Base-by-base conservation (phyloP, 2,888 invertebrate genomes). In the Steinernema scapterisci region DNA sequence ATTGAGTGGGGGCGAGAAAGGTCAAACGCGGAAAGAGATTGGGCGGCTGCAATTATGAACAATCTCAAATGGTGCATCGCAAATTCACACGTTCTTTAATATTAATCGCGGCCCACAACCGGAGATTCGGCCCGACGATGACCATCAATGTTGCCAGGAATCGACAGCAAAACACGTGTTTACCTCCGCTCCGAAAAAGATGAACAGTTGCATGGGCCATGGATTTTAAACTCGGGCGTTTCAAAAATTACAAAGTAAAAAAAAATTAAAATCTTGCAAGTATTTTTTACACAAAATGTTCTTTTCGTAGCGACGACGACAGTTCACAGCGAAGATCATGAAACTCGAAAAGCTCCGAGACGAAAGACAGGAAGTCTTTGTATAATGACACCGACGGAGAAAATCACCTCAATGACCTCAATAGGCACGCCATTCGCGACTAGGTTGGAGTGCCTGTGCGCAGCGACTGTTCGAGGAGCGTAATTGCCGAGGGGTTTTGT, bases 321-420 rank as follows among this genome's bases (percentile, higher is more conserved):
- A 13, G 54, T 19, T 54, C 25, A 19, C 63, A 63, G 38, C 3
- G 31, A 31, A 31, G 16, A 63, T 31, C 7, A 63, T 63, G 63
- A 11, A 63, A 63, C 63, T 63, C 31, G 16, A 6, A 31, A 63
- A 63, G 31, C 19, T 9, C 25, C 27, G 31, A 25, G 63, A 63
- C 27, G 31, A 38, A 2, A 63, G 63, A 38, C 31, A 63, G 63
- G 63, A 63, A 63, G 63, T 63, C 25, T 16, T 63, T 31, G 23
- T 7, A 63, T 63, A 63, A 63, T 63, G 63, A 63, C 63, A 7
- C 63, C 27, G 54, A 13, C 63, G 63, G 31, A 5, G 63, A 63
- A 54, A 63, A 63, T 63, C 27, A 63, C 63, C 31, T n/a, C n/a
- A n/a, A 63, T 63, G 63, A 63, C 63, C 63, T 63, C 63, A 63